Percentiles rank a stretch among this genome's conserved stretches.
Conservation (phyloP, 2,113 vertebrate species). For the Myocastor coypus region DNA sequence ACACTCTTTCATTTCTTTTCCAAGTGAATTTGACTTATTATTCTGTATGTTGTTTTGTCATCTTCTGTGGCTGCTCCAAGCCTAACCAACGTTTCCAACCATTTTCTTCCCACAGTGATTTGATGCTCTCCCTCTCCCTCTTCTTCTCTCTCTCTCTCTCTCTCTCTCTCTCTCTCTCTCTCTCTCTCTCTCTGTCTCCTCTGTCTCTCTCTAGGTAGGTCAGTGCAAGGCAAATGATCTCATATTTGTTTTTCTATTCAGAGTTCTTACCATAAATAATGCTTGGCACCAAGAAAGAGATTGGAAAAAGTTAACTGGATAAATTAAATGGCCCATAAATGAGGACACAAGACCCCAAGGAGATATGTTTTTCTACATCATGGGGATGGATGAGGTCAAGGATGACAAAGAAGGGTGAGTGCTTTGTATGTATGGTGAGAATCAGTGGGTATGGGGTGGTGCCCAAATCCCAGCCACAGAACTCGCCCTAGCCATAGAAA, state of each 20-base stretch:
- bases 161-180: not conserved
- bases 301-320: too few relatives aligned
- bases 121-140: not conserved
- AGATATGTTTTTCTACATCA: not conserved
- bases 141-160: not conserved
- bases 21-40: not conserved
- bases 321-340: too few relatives aligned
- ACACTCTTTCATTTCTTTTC: not conserved
- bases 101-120: not conserved
- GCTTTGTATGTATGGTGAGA: not conserved
- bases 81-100: not conserved
- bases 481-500: too few relatives aligned
- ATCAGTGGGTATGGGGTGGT: not conserved
- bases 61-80: not conserved
- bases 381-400: fast-evolving
- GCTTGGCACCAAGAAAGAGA: too few relatives aligned
- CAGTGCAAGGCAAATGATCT: not conserved
- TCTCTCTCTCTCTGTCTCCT: not conserved
- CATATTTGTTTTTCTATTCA: too few relatives aligned
- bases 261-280: too few relatives aligned
- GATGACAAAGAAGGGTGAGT: too few relatives aligned
- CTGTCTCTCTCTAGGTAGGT: not conserved
- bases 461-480: fast-evolving
- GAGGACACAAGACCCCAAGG: not conserved
- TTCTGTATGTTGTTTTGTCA: not conserved